Evolutionary conservation across 2,113 vertebrate species (phyloP).

Genomic region (Ciconia stormi): DNA sequence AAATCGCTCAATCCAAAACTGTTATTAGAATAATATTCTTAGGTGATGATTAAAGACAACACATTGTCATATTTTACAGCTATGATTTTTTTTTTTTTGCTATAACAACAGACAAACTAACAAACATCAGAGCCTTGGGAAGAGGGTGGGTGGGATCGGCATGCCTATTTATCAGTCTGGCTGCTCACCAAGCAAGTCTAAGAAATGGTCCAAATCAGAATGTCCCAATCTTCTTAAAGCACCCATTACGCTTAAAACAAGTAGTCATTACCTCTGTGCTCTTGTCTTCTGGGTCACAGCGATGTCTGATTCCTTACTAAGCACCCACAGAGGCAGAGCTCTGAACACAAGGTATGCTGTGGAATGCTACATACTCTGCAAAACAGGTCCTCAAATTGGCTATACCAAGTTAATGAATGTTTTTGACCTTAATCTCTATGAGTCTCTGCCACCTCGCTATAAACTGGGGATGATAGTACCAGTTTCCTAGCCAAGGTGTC

Average conservation of each 20-base stretch:
- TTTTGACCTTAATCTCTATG: neutral
- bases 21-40: neutral
- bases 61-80: neutral
- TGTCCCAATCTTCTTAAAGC: neutral
- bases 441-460: neutral
- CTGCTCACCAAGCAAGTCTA: neutral
- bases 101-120: conserved; percentile 18
- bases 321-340: neutral
- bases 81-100: neutral
- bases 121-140: neutral
- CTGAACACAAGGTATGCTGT: neutral
- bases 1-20: neutral
- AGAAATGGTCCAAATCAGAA: neutral
- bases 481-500: neutral
- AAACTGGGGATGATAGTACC: neutral
- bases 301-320: neutral
- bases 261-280: neutral
- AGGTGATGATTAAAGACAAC: neutral
- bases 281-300: neutral
- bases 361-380: neutral
- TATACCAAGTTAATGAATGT: neutral
- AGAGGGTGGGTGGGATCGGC: neutral
- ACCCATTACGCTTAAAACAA: neutral
- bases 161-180: neutral
- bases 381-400: neutral